phyloP scores from a whole-genome alignment of 2,888 invertebrate species.

The Mycalesis mineus region DNA sequence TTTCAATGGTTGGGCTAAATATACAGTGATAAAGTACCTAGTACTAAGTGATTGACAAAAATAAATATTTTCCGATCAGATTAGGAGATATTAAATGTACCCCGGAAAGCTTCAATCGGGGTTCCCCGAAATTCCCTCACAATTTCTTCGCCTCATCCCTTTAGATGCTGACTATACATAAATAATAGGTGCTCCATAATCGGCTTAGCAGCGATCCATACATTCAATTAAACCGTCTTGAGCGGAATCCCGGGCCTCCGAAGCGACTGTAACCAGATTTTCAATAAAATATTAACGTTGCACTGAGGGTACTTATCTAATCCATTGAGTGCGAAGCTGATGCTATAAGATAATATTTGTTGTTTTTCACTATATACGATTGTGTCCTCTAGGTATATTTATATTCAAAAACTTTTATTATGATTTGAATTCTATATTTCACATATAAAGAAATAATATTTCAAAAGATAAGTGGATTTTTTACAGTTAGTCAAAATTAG shows the following conservation, averaged over 20 bases:
- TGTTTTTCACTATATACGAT: too few species aligned
- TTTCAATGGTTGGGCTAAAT: too few species aligned
- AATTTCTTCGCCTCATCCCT: slow-evolving; percentile 15
- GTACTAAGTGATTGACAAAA: too few species aligned
- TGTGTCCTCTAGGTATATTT: too few species aligned
- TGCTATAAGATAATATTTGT: neutral
- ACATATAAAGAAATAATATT: too few species aligned
- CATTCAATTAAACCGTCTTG: slow-evolving; percentile 44
- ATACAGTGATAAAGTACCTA: too few species aligned
- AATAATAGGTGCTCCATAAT: slow-evolving; percentile 33
- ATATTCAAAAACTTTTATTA: too few species aligned
- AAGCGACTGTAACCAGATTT: slow-evolving; percentile 34
- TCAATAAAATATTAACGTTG: slow-evolving; percentile 39
- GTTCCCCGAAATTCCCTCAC: slow-evolving; percentile 2
- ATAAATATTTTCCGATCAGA: neutral
- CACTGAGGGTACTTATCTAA: slow-evolving; percentile 16
- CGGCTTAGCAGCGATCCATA: slow-evolving; percentile 41
- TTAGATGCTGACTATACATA: slow-evolving; percentile 29
- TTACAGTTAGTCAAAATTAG: too few species aligned
- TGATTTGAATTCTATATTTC: too few species aligned
- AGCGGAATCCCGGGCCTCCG: slow-evolving; percentile 24
- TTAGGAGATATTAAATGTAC: neutral
- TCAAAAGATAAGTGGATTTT: too few species aligned
- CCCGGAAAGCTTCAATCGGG: neutral
- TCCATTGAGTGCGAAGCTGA: neutral